Base-by-base conservation (phyloP, 2,797 vertebrate genomes). In the Menidia menidia region DNA sequence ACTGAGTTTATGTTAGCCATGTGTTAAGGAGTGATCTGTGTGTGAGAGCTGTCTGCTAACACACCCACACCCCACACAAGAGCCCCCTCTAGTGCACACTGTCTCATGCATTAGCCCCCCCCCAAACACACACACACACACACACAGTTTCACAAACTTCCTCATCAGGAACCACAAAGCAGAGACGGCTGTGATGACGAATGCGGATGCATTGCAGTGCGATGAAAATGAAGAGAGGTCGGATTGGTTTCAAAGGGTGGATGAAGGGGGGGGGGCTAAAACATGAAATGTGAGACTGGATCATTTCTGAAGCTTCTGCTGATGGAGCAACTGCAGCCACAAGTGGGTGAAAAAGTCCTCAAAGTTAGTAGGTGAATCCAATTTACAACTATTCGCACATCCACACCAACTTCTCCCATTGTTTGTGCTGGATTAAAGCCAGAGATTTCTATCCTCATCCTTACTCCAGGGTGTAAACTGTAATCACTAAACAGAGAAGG, bases 251-350 rank as follows among this genome's bases (percentile, higher is more conserved):
- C 32, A n/a, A 44, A 25, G 30, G 13, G 12, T 25, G 25, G 18
- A 25, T 2, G 48, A 10, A 25, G 3, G 2, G 15, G 25, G 8
- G 64, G 67, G 30, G 53, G 62, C 18, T 41, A 51, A 62, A 60
- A 15, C 42, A 64, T 75, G 90, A 82, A 89, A 90, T 41, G 30
- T 72, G 87, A 92, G 57, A 68, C 35, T 56, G 69, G 65, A 50
- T 85, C 44, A 65, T 64, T 71, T 77, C 64, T 70, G 54, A 84
- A 88, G 64, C 75, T 78, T 83, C 62, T 42, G 30, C 67, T 53
- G 33, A 59, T 80, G 82, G 82, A 78, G 82, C 80, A 83, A 76
- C 73, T 78, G 41, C 30, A 51, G 53, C 55, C 48, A 13, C 66
- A 68, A 68, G 84, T 71, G 83, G 66, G 77, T 74, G 75, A 75